Evolutionary conservation across 37 sponge, comb jelly and placozoan genomes (phyloP).

Genomic region (Halichondria panicea): DNA sequence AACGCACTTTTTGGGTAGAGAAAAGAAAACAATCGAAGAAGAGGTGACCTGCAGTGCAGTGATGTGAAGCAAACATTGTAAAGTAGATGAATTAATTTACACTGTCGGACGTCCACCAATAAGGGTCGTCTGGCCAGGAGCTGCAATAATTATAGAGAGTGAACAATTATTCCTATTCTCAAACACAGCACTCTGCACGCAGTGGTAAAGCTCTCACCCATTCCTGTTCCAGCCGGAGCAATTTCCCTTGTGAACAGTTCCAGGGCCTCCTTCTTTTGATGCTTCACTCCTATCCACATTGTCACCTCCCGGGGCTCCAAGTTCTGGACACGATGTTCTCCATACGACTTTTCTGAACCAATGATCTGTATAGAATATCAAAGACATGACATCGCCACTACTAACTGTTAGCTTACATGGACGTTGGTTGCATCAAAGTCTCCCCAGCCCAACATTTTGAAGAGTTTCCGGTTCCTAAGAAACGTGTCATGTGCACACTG

Average conservation of each 20-base stretch:
- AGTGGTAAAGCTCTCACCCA: constrained; percentile 57
- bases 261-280: constrained; percentile 81
- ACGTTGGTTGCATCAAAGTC: constrained; percentile 75
- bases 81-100: constrained; percentile 25
- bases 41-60: constrained; percentile 67
- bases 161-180: neutral
- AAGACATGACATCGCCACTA: neutral
- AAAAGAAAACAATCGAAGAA: constrained; percentile 83
- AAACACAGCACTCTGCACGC: too few species aligned
- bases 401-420: constrained; percentile 52
- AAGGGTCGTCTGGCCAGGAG: constrained; percentile 84
- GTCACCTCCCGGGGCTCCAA: constrained; percentile 60
- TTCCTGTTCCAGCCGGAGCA: constrained; percentile 97
- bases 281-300: constrained; percentile 83
- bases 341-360: constrained; percentile 67
- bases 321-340: constrained; percentile 4
- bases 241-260: constrained; percentile 82
- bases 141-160: constrained; percentile 9
- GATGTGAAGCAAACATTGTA: neutral
- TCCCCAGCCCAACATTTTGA: constrained; percentile 49
- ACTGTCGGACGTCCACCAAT: constrained; percentile 95
- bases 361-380: constrained; percentile 39
- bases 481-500: neutral
- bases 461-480: constrained; percentile 70
- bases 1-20: constrained; percentile 74